Conservation (phyloP, 2,888 invertebrate genomes). For the Taenaris catops region DNA sequence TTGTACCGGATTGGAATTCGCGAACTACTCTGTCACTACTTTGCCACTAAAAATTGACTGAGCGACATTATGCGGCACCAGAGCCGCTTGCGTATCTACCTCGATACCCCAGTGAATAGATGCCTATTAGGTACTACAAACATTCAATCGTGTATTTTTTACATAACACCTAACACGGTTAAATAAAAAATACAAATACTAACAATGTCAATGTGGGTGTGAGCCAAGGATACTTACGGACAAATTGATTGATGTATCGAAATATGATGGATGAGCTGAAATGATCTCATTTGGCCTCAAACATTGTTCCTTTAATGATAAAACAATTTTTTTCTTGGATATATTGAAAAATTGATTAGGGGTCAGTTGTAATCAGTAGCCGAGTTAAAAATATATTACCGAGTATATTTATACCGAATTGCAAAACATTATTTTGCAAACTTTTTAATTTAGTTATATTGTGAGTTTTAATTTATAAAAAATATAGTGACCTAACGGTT, state of each 20-base stretch:
- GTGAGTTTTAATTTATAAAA: too few species aligned
- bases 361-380: neutral
- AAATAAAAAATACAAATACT: constrained; percentile 8
- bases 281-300: constrained; percentile 69
- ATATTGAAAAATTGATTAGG: constrained; percentile 6
- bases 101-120: too few species aligned
- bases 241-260: constrained; percentile 69
- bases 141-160: constrained; percentile 3
- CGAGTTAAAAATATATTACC: too few species aligned
- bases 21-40: too few species aligned
- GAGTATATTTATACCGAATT: too few species aligned
- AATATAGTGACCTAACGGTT: too few species aligned
- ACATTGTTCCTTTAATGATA: constrained; percentile 35
- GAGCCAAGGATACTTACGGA: constrained; percentile 34
- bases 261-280: constrained; percentile 50
- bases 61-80: too few species aligned
- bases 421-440: too few species aligned
- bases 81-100: too few species aligned
- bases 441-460: too few species aligned
- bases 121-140: neutral
- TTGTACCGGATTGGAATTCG: too few species aligned
- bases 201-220: constrained; percentile 25
- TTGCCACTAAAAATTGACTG: too few species aligned
- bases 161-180: constrained; percentile 11
- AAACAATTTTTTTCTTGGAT: constrained; percentile 10